Evolutionary conservation across 2,888 invertebrate genomes (phyloP), one percentile per base, ranked within the genome.

Genomic region (Saturnia japonica): DNA sequence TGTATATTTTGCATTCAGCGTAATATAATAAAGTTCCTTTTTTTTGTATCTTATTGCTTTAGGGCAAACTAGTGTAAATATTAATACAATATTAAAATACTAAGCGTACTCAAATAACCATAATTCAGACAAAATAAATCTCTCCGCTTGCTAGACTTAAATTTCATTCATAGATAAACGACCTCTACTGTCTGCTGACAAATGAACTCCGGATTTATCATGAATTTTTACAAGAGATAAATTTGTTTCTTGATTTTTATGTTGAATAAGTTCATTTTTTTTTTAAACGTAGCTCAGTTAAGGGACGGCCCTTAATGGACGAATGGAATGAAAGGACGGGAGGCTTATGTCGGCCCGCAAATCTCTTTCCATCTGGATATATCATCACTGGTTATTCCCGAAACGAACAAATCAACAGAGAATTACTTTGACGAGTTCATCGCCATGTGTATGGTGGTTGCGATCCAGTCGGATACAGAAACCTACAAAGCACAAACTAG

Each of bases 91-190:
- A 51, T 51, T 51, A n/a, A 12, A 51, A 51, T 51, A 51, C 7
- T 51, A 43, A 43, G 43, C 14, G 4, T 51, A 51, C n/a, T 51
- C 51, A 51, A n/a, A 19, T 51, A 51, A 19, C 3, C n/a, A 51
- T 51, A 51, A 51, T n/a, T n/a, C 51, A 51, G 9, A 43, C 43
- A n/a, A 51, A 51, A 19, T n/a, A 51, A 19, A 51, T 19, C 19
- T 51, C 4, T 19, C 19, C 19, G 16, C n/a, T n/a, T 14, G 8
- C 51, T n/a, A 51, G n/a, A 51, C 3, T 51, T 51, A 51, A 51
- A 19, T 51, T n/a, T 51, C 51, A 51, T 51, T 51, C n/a, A 51
- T 51, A 51, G 51, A n/a, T 51, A n/a, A 51, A 51, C n/a, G n/a
- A 51, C 19, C 51, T n/a, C n/a, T 51, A 51, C 19, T n/a, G 4